Evolutionary conservation across 2,888 invertebrate species (phyloP).

Genomic region (Drosophila maculinotata): DNA sequence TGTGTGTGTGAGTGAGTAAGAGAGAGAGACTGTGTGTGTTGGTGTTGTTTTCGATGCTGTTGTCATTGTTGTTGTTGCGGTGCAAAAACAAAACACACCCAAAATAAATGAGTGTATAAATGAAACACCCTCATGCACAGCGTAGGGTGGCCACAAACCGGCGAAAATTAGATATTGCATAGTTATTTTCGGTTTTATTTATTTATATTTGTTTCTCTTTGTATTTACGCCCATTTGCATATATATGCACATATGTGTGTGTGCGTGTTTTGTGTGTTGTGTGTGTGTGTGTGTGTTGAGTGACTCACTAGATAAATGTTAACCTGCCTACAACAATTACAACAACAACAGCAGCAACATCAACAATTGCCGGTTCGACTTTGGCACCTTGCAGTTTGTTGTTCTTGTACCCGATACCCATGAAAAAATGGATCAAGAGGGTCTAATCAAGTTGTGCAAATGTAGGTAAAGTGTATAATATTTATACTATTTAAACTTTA

Average conservation of each 20-base stretch:
- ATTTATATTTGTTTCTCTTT: constrained; percentile 29
- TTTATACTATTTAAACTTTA: too few relatives aligned
- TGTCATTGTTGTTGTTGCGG: constrained; percentile 40
- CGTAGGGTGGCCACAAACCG: constrained; percentile 33
- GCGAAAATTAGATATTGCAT: constrained; percentile 28
- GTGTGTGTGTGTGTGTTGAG: constrained; percentile 20
- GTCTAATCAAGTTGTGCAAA: too few relatives aligned
- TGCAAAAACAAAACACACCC: constrained; percentile 65
- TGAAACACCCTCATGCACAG: constrained; percentile 26
- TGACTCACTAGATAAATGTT: constrained; percentile 61
- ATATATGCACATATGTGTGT: constrained; percentile 13
- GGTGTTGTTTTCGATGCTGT: constrained; percentile 24
- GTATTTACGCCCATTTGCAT: constrained; percentile 38
- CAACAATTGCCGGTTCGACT: constrained; percentile 57
- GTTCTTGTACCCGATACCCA: background rate
- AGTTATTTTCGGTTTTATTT: background rate
- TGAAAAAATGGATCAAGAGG: too few relatives aligned
- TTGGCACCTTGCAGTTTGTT: constrained; percentile 55
- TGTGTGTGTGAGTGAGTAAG: constrained; percentile 1
- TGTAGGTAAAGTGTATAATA: too few relatives aligned
- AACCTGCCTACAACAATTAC: constrained; percentile 45
- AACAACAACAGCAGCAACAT: too few relatives aligned
- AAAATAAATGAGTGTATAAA: too few relatives aligned
- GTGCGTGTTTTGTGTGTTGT: constrained; percentile 25
- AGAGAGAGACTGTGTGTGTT: constrained; percentile 10